Evolutionary conservation across 2,888 invertebrate genomes (phyloP).

Genomic region (Cecidostiba fungosa): DNA sequence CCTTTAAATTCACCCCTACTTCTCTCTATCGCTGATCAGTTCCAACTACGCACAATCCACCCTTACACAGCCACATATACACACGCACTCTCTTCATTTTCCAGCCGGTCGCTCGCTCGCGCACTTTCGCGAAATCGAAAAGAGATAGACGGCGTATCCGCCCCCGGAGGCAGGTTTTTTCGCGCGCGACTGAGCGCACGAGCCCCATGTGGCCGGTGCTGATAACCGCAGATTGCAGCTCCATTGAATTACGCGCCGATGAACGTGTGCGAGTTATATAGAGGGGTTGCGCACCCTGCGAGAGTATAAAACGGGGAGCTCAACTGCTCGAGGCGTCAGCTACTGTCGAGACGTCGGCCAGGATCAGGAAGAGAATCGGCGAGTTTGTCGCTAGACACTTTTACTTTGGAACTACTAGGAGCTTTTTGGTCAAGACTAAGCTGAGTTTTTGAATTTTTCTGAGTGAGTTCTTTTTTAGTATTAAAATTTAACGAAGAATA

Average conservation of each 20-base stretch:
- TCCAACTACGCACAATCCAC: background rate
- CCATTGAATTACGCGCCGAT: slow-evolving; percentile 73
- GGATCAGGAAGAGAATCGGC: slow-evolving; percentile 22
- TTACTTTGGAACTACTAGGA: slow-evolving; percentile 33
- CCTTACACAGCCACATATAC: background rate
- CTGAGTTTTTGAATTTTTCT: slow-evolving; percentile 27
- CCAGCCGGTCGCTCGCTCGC: slow-evolving; percentile 24
- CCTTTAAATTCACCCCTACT: background rate
- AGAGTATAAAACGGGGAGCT: slow-evolving; percentile 72
- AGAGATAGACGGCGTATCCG: slow-evolving; percentile 22
- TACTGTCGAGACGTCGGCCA: slow-evolving; percentile 52
- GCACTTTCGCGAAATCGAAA: slow-evolving; percentile 39
- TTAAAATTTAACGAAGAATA: too few species aligned
- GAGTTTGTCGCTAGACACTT: slow-evolving; percentile 34
- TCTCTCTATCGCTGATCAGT: background rate
- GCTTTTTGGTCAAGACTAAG: slow-evolving; percentile 36
- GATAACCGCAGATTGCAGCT: slow-evolving; percentile 78
- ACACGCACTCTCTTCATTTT: slow-evolving; percentile 47
- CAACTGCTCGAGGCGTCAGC: slow-evolving; percentile 57
- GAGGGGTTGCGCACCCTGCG: background rate
- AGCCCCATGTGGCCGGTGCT: slow-evolving; percentile 77
- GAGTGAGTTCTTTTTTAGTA: background rate
- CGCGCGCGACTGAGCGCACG: slow-evolving; percentile 65
- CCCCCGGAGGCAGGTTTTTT: slow-evolving; percentile 64
- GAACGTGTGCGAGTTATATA: background rate